Evolutionary conservation across 2,113 vertebrate genomes (phyloP), one percentile per base, ranked within the genome.

Genomic region (Clinocottus analis): DNA sequence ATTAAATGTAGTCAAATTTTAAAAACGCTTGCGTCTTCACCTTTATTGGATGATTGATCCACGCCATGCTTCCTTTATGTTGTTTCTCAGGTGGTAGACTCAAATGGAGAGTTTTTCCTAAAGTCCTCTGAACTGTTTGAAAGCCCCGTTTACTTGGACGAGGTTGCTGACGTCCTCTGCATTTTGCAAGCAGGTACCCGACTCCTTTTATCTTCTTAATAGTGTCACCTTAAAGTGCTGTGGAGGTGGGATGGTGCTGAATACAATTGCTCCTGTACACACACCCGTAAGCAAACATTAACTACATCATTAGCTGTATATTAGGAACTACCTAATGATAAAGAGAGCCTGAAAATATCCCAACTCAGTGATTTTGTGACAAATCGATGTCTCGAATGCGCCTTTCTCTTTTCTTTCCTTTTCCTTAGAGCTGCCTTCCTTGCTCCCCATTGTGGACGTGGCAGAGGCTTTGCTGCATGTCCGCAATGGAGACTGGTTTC

Each of bases 101-200:
- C 95, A 14, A 97, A 95, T 55, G 97, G 97, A 14, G 98, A 99
- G 65, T 99, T 98, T 91, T 99, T 99, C 89, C 89, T 98, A 37
- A 99, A 98, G 81, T 98, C 97, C 0, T 99, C 97, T 2, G 98
- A 99, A 80, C 95, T 99, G 11, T 99, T 99, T 53, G 98, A 99
- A 91, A 99, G 98, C 90, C 96, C 96, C 0, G 97, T 99, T 5
- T 99, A 99, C 79, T 92, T 99, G 93, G 98, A 99, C 27, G 98
- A 99, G 90, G 98, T 99, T 14, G 98, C 98, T 51, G 98, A 99
- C 90, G 98, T 99, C 14, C 97, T 99, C 60, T 99, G 98, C 85
- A 99, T 99, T 92, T 94, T 99, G 88, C 98, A 99, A 97, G 98
- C 98, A 96, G 98, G 98, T 99, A 91, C 3, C 19, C 1, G 8